Percentiles rank a stretch among this genome's conserved stretches.
These are phyloP conservation scores for Drosophila macrospina DNA, from an alignment of 2,888 invertebrate genomes.

Conservation along the genomic window DNA sequence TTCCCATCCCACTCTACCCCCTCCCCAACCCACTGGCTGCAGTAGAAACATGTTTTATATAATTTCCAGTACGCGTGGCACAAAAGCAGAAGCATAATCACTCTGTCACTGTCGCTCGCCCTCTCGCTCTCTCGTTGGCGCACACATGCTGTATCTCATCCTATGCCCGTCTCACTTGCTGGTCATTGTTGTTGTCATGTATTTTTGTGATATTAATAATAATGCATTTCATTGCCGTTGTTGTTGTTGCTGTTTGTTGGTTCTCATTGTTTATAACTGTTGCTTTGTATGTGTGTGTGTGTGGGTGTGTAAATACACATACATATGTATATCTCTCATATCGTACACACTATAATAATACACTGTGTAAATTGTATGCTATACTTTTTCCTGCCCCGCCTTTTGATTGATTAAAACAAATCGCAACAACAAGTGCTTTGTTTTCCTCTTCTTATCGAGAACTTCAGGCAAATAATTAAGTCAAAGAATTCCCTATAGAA, in stretches of 20 bases:
- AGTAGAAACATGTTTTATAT: constrained; percentile 77
- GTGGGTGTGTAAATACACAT: constrained; percentile 48
- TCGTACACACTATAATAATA: constrained; percentile 24
- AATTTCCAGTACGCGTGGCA: constrained; percentile 82
- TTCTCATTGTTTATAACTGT: constrained; percentile 74
- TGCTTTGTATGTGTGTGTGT: constrained; percentile 40
- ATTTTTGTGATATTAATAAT: constrained; percentile 71
- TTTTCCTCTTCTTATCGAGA: constrained; percentile 15
- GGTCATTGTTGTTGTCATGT: constrained; percentile 69
- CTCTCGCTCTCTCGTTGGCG: constrained; percentile 3
- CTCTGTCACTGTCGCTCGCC: constrained; percentile 15
- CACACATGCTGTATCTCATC: constrained; percentile 7
- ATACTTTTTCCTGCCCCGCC: constrained; percentile 27
- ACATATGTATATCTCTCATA: constrained; percentile 29
- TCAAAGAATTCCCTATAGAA: neutral
- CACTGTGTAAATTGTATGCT: constrained; percentile 2
- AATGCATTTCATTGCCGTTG: constrained; percentile 67
- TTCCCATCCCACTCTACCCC: neutral
- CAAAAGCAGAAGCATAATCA: constrained; percentile 71
- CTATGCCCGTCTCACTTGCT: constrained; percentile 18
- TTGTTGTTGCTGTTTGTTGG: constrained; percentile 32
- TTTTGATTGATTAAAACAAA: constrained; percentile 52
- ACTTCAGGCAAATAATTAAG: constrained; percentile 7
- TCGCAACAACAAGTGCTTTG: constrained; percentile 36
- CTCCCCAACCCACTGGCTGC: neutral